A percentile compares a stretch with the other conserved stretches of the same genome.
These are phyloP conservation scores for Enoplosus armatus DNA, from an alignment of 2,797 vertebrate species.

Conservation along the genomic window DNA sequence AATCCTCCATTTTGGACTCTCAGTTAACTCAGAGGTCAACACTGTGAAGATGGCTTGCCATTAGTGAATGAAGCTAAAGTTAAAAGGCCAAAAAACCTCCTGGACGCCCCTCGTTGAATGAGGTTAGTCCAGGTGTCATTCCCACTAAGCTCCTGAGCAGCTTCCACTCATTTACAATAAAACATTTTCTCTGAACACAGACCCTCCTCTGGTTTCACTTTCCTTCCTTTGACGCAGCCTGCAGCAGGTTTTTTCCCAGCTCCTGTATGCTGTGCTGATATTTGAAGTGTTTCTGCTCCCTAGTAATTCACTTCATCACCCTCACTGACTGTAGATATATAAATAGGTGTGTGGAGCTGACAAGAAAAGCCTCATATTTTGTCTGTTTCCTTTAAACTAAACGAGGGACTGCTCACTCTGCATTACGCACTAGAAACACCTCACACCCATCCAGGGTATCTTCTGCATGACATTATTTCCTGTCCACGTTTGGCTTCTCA, in stretches of 20 bases:
- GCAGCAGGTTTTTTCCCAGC: slow-evolving; percentile 32
- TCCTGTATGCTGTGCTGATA: background rate
- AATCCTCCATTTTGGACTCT: too few species aligned
- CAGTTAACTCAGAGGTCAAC: too few species aligned
- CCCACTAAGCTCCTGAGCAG: background rate
- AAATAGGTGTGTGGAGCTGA: slow-evolving; percentile 19
- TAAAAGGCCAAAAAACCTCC: background rate
- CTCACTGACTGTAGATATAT: background rate
- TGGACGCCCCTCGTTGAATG: too few species aligned
- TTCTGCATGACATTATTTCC: slow-evolving; percentile 25
- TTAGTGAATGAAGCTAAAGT: too few species aligned
- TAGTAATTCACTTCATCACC: background rate
- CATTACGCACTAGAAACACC: slow-evolving; percentile 1
- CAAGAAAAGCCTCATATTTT: slow-evolving; percentile 26
- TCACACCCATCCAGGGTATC: slow-evolving; percentile 3
- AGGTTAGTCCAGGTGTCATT: too few species aligned
- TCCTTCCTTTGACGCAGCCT: background rate
- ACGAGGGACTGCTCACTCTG: background rate
- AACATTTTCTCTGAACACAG: slow-evolving; percentile 28
- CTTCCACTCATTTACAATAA: slow-evolving; percentile 37
- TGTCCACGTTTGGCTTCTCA: background rate
- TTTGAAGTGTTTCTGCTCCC: background rate
- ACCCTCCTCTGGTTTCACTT: slow-evolving; percentile 16
- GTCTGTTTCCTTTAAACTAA: slow-evolving; percentile 40
- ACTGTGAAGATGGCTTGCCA: too few species aligned